Evolutionary conservation across 1,140 invertebrate genomes (phyloP), one percentile per base, ranked within the genome.

Genomic region (Agrypnia vestita): DNA sequence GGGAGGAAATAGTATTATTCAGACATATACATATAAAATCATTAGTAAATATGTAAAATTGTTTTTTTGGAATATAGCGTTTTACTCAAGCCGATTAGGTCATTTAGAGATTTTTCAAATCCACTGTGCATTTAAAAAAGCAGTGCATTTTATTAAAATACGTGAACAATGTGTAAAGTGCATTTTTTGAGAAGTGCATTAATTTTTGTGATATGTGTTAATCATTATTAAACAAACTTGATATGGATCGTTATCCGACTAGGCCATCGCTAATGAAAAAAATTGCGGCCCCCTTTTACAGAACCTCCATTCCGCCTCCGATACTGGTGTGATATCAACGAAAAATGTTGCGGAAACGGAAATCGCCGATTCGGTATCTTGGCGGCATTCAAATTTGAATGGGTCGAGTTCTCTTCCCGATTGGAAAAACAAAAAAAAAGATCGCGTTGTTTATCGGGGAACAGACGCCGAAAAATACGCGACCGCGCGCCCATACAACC

Each of bases 141-240:
- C 15, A 56, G 53, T 19, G 55, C 25, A 35, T 35, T 15, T 59
- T 59, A 59, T 56, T 15, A 11, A 3, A 10, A 17, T 59, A 59
- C 6, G 17, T 21, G 55, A 15, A 21, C 25, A 59, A 4, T 1
- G 19, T 55, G 53, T 55, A 13, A 8, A 15, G 7, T 10, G 6
- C n/a, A 56, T 56, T 17, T 56, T 0, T 56, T 17, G 19, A 56
- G n/a, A 17, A 17, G 59, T 62, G 59, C 19, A 13, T 9, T 6
- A 35, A 62, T 62, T 62, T 25, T 17, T 21, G 25, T 15, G n/a
- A 51, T 25, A 11, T 25, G 61, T 35, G 61, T 12, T 35, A 25
- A 64, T 64, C 19, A 44, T 6, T 64, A 25, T 25, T 13, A 35
- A 43, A 64, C 61, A 64, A 64, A 64, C 61, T 64, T 64, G 61